These are phyloP conservation scores for Zonitis immaculata DNA, from an alignment of 2,888 invertebrate genomes.

Conservation along the genomic window DNA sequence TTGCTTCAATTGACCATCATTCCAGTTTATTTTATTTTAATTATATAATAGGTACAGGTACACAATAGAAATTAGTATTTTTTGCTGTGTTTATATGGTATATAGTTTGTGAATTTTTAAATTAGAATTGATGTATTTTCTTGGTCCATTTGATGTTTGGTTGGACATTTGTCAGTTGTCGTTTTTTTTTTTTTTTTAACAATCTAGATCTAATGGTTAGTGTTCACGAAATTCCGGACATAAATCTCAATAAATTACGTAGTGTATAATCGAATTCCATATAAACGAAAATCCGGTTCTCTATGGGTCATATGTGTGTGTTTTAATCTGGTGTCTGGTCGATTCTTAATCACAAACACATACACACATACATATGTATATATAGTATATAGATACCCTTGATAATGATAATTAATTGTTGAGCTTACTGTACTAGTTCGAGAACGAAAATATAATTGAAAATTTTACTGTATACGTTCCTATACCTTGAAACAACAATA, in stretches of 20 bases:
- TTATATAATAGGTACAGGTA: too few relatives aligned
- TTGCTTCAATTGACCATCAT: background rate
- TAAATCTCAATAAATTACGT: constrained; percentile 12
- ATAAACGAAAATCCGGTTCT: constrained; percentile 4
- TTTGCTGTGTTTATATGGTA: too few relatives aligned
- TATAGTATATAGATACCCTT: background rate
- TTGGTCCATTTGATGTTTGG: background rate
- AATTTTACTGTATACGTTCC: constrained; percentile 7
- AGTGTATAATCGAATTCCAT: constrained; percentile 2
- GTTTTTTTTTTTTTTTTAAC: background rate
- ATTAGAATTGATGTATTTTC: background rate
- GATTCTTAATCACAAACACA: constrained; percentile 1
- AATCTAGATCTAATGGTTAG: background rate
- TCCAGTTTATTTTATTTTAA: too few relatives aligned
- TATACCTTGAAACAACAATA: background rate
- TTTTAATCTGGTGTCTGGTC: constrained; percentile 3
- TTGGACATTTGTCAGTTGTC: background rate
- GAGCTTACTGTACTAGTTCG: constrained; percentile 15
- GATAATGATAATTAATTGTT: constrained; percentile 26
- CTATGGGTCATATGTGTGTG: background rate
- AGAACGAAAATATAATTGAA: constrained; percentile 12
- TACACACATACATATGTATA: background rate
- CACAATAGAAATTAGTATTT: too few relatives aligned
- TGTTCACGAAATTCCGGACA: constrained; percentile 6
- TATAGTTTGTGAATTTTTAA: too few relatives aligned